Evolutionary conservation across 1,140 invertebrate species (phyloP), one percentile per base, ranked within the genome.

Genomic region (Ditylenchus dipsaci): DNA sequence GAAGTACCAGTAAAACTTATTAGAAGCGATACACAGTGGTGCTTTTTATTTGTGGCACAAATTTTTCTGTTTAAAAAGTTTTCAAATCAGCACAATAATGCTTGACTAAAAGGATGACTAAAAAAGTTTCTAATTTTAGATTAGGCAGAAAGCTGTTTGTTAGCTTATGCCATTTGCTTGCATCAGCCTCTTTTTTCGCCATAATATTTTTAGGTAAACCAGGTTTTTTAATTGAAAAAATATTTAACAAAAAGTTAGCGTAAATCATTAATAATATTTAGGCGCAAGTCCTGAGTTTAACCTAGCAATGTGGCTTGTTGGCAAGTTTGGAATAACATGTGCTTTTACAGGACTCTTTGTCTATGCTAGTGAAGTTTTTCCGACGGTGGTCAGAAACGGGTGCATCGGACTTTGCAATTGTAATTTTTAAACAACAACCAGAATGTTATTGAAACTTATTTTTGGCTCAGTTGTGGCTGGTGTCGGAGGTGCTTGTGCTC

Each of bases 391-490:
- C 1, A 30, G 77, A 23, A 61, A 27, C 42, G 72, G 76, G 21
- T 76, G 76, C 53, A 79, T 78, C 23, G 76, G 76, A 21, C 42
- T 75, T 61, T 79, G 73, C 72, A 13, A 11, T 13, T 11, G 43
- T 45, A 45, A n/a, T n/a, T n/a, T 45, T n/a, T 45, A n/a, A 45
- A 13, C n/a, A 45, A 45, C 11, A 45, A 13, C n/a, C 43, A 45
- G 11, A 45, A n/a, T 45, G 11, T 11, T 11, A 45, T 45, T 45
- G 11, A 13, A 45, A 13, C 11, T 45, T 45, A 45, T 13, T 13
- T n/a, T 45, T 45, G 11, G 43, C n/a, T 45, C n/a, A 45, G 57
- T 59, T 11, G 57, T 59, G 11, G 57, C 57, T 26, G 11, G 57
- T 11, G 11, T 59, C 11, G 57, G 57, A 11, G 57, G 57, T 59